Base-by-base conservation (phyloP, 2,113 vertebrate genomes). In the Oenanthe melanoleuca region DNA sequence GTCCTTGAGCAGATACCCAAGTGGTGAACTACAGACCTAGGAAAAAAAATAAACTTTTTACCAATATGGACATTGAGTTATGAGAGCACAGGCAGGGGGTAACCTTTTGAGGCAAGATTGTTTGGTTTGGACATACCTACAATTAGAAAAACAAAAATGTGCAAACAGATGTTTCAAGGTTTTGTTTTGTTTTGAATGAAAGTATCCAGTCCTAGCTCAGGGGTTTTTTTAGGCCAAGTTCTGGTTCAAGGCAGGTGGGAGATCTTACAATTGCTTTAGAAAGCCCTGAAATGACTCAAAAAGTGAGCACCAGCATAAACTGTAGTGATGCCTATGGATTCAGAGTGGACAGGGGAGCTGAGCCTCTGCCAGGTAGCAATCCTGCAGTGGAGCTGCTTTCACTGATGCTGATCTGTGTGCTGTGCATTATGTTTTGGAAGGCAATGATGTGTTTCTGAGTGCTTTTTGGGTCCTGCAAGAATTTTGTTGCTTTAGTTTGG, bases 181-280 rank as follows among this genome's bases (percentile, higher is more conserved):
- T 94, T 86, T 55, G 55, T 88, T 95, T 80, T 71, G 80, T 92
- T 96, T 92, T 94, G 84, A 94, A 66, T 79, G 61, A 59, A 91
- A 91, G 78, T 63, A 92, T 78, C 42, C 79, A 86, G 71, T 83
- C 63, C 61, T 77, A 57, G 71, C 26, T 72, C 70, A 83, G 52
- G 55, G 44, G 0, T 3, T 37, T 69, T 69, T 95, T 65, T 34
- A 65, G 40, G 61, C 75, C 89, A 94, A 90, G 50, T 95, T 89
- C 80, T 86, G 57, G 49, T 83, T 73, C 78, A 83, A 28, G 53
- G 67, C 73, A 4, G 1, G 55, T 59, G 40, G 64, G 57, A 60
- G 21, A 80, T 71, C 40, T 77, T 80, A 49, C 7, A 28, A 88
- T 53, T 63, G 49, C 59, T 6, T 94, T 80, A 79, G 50, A 86